A percentile compares a stretch with the other conserved stretches of the same genome.
These are phyloP conservation scores for Python bivittatus DNA, from an alignment of 2,113 vertebrate genomes.

Conservation along the genomic window DNA sequence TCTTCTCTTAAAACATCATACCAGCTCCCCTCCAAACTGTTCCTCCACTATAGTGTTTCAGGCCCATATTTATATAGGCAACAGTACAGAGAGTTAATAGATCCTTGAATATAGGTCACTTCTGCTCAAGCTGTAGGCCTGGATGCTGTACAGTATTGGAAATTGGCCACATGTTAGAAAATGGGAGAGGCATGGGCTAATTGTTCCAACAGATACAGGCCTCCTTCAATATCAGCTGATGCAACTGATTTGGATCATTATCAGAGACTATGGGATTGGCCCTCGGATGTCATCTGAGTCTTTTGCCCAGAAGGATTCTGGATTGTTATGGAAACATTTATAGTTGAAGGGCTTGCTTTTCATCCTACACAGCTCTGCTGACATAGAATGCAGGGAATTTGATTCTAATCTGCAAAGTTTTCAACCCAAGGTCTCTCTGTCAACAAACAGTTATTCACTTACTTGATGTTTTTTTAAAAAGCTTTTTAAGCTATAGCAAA, in stretches of 20 bases:
- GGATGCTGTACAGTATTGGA: neutral
- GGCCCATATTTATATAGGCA: neutral
- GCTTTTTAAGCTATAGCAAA: neutral
- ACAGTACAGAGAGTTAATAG: neutral
- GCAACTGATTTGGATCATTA: neutral
- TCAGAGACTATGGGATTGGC: neutral
- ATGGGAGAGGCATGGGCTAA: neutral
- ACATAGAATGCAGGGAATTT: neutral
- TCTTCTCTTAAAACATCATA: neutral
- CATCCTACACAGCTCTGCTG: neutral
- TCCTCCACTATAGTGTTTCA: neutral
- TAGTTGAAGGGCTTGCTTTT: neutral
- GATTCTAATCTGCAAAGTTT: neutral
- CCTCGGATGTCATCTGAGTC: neutral
- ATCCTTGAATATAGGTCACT: neutral
- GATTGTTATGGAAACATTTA: neutral
- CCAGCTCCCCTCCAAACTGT: neutral
- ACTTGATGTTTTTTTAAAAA: neutral
- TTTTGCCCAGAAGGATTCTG: neutral
- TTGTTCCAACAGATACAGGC: neutral
- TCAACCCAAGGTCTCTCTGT: neutral
- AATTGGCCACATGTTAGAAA: neutral
- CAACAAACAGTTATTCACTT: neutral
- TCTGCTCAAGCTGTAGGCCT: neutral
- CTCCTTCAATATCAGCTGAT: neutral